These are phyloP conservation scores for Melikaiella ostensackeni DNA, from an alignment of 2,888 invertebrate genomes.

Conservation along the genomic window DNA sequence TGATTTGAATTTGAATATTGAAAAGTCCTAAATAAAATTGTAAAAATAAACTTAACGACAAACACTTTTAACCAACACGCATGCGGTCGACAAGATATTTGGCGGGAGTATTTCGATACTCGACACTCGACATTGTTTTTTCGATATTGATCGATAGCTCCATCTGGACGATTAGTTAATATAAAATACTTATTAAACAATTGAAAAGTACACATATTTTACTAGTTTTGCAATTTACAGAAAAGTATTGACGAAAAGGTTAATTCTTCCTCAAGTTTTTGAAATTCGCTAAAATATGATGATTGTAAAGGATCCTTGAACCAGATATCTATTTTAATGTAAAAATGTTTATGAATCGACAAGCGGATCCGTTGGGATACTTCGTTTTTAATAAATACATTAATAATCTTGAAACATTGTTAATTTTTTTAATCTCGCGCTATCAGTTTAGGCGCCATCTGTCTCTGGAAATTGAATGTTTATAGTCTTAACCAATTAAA, in stretches of 20 bases:
- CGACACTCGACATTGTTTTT: not conserved
- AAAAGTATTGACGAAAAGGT: not conserved
- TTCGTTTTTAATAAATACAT: too few relatives aligned
- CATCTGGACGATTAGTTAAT: not conserved
- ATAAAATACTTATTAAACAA: not conserved
- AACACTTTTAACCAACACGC: not conserved
- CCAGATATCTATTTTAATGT: not conserved
- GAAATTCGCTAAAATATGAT: not conserved
- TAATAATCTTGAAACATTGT: too few relatives aligned
- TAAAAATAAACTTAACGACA: not conserved
- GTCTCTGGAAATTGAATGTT: too few relatives aligned
- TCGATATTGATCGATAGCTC: not conserved
- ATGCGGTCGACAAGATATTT: not conserved
- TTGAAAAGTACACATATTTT: not conserved
- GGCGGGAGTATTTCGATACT: not conserved
- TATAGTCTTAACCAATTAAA: conserved; percentile 6
- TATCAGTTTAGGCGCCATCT: not conserved
- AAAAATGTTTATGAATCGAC: not conserved
- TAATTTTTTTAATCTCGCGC: not conserved
- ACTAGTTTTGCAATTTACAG: not conserved
- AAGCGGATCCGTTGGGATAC: too few relatives aligned
- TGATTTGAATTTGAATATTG: not conserved
- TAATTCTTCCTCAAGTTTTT: not conserved
- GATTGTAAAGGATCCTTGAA: not conserved
- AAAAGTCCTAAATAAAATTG: not conserved